phyloP scores from a whole-genome alignment of 2,888 invertebrate species.

The Teleiodes luculella region DNA sequence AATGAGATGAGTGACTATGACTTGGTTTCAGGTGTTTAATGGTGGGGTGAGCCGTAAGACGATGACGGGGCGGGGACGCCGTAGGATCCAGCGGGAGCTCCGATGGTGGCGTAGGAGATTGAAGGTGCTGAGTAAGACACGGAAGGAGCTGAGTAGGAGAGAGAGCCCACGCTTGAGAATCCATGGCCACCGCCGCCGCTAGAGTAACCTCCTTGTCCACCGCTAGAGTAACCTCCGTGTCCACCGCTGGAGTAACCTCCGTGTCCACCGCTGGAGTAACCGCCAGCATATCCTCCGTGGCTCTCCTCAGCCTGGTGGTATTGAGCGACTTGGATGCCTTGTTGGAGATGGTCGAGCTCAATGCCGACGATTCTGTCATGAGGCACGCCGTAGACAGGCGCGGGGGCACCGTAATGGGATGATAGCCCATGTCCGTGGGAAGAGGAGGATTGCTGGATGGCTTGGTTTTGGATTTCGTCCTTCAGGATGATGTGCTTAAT shows the following conservation, averaged over 20 bases:
- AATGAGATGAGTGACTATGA: constrained; percentile 66
- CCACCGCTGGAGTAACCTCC: constrained; percentile 29
- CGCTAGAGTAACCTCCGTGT: constrained; percentile 28
- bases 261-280: constrained; percentile 52
- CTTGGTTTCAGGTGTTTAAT: constrained; percentile 40
- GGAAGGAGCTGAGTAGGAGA: constrained; percentile 43
- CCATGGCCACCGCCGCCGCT: constrained; percentile 38
- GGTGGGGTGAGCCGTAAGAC: constrained; percentile 70
- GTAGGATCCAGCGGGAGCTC: constrained; percentile 68
- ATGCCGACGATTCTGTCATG: constrained; percentile 86
- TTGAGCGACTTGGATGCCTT: constrained; percentile 92
- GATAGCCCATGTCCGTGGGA: constrained; percentile 77
- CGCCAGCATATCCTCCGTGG: constrained; percentile 51
- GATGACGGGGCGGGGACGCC: constrained; percentile 65
- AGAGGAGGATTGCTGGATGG: constrained; percentile 69
- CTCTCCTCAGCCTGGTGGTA: constrained; percentile 86
- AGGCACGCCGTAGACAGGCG: constrained; percentile 84
- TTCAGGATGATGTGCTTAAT: constrained; percentile 90
- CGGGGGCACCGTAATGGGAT: constrained; percentile 84
- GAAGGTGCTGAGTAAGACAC: constrained; percentile 51
- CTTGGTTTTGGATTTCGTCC: constrained; percentile 83
- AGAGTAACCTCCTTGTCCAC: constrained; percentile 46
- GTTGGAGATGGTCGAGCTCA: constrained; percentile 90
- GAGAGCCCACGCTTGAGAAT: constrained; percentile 49
- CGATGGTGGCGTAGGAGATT: constrained; percentile 59